phyloP scores from a whole-genome alignment of 2,113 vertebrate species.

The Aythya baeri region DNA sequence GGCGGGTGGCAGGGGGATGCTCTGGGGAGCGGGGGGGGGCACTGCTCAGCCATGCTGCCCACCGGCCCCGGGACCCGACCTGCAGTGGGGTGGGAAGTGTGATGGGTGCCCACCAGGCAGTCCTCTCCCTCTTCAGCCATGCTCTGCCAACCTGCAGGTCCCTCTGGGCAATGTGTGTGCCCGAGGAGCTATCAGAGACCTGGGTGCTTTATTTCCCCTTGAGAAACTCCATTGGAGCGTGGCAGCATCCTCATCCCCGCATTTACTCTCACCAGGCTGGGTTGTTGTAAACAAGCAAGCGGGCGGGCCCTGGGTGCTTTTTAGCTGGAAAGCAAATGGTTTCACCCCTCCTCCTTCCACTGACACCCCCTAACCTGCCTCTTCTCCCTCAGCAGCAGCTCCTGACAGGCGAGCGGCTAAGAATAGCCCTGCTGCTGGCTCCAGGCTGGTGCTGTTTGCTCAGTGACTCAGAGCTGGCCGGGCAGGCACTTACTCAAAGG shows the following conservation, averaged over 20 bases:
- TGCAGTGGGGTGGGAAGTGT: not conserved
- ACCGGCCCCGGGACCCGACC: not conserved
- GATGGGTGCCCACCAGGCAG: not conserved
- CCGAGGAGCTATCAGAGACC: not conserved
- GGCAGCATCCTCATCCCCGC: not conserved
- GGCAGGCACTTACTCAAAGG: slow-evolving; percentile 51
- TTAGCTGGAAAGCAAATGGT: not conserved
- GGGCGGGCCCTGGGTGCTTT: not conserved
- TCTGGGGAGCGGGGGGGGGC: not conserved
- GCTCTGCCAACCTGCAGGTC: not conserved
- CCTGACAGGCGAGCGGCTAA: not conserved
- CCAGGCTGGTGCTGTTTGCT: slow-evolving; percentile 59
- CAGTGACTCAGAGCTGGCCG: slow-evolving; percentile 66
- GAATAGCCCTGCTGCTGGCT: slow-evolving; percentile 57
- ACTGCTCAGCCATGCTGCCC: not conserved
- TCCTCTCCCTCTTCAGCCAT: not conserved
- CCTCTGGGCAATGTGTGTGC: not conserved
- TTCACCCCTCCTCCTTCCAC: not conserved
- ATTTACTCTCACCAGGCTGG: not conserved
- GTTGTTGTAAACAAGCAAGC: not conserved
- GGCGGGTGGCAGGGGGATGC: not conserved
- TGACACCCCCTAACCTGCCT: slow-evolving; percentile 12
- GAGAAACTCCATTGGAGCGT: not conserved
- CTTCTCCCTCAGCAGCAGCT: slow-evolving; percentile 7
- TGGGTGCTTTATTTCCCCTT: not conserved